These are phyloP conservation scores for Cololabis saira DNA, from an alignment of 2,113 vertebrate genomes.

Conservation along the genomic window DNA sequence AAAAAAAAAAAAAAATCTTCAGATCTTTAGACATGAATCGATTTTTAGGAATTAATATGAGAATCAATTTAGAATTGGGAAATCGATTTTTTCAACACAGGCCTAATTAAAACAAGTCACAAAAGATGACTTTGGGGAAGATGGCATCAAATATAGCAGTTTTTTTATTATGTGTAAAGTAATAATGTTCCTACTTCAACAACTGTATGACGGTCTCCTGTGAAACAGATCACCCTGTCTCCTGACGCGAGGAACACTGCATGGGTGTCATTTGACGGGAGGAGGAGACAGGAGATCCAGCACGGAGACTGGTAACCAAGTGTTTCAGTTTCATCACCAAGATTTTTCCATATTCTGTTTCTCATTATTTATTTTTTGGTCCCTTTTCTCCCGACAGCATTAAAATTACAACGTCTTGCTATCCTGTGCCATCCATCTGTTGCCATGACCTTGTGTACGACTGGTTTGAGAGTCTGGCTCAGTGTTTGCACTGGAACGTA, in stretches of 20 bases:
- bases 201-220: background rate
- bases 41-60: too few species aligned
- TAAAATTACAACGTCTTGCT: constrained; percentile 85
- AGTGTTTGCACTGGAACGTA: constrained; percentile 88
- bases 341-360: background rate
- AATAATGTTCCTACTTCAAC: background rate
- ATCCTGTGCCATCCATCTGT: constrained; percentile 85
- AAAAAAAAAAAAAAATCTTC: too few species aligned
- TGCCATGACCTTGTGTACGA: constrained; percentile 86
- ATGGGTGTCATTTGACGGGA: constrained; percentile 86
- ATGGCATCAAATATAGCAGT: too few species aligned
- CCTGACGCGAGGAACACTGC: constrained; percentile 85
- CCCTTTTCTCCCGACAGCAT: constrained; percentile 69
- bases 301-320: constrained; percentile 81
- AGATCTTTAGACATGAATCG: too few species aligned
- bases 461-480: constrained; percentile 87
- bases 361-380: background rate
- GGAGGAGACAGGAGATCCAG: constrained; percentile 85
- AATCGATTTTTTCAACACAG: too few species aligned
- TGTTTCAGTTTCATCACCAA: background rate
- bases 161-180: too few species aligned
- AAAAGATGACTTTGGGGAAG: too few species aligned
- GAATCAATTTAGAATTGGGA: too few species aligned
- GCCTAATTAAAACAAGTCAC: too few species aligned
- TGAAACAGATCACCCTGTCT: constrained; percentile 81